phyloP scores from a whole-genome alignment of 2,888 invertebrate genomes.

The Coecobrya sp. region DNA sequence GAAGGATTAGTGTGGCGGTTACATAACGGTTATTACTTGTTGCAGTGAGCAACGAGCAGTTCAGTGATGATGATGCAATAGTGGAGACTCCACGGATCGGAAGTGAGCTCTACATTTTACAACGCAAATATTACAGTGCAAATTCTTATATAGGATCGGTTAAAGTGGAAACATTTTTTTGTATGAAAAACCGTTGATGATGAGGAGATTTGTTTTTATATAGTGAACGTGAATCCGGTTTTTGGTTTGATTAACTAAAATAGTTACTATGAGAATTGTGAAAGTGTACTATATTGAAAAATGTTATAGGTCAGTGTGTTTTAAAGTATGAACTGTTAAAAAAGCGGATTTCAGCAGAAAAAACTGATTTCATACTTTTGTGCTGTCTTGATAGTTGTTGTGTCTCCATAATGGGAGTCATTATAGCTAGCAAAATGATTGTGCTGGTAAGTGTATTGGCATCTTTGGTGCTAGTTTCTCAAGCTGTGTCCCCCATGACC shows the following conservation, averaged over 20 bases:
- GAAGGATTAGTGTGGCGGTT: slow-evolving; percentile 6
- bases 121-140: background rate
- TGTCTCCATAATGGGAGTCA: slow-evolving; percentile 56
- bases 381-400: slow-evolving; percentile 1
- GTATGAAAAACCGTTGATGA: slow-evolving; percentile 47
- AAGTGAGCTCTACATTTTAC: slow-evolving; percentile 1
- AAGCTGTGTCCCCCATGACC: slow-evolving; percentile 63
- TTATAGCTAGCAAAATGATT: slow-evolving; percentile 56
- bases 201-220: slow-evolving; percentile 11
- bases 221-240: slow-evolving; percentile 1
- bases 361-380: background rate
- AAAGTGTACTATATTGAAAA: background rate
- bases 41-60: slow-evolving; percentile 49
- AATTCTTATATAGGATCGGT: background rate
- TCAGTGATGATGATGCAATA: slow-evolving; percentile 61
- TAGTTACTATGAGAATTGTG: background rate
- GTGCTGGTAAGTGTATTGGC: slow-evolving; percentile 8
- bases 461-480: slow-evolving; percentile 17
- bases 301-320: background rate
- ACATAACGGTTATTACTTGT: background rate
- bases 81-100: slow-evolving; percentile 16
- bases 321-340: slow-evolving; percentile 41
- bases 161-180: slow-evolving; percentile 1
- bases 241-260: background rate
- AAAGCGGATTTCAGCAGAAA: background rate